These are phyloP conservation scores for Reticulitermes speratus DNA, from an alignment of 1,140 invertebrate genomes.

Conservation along the genomic window DNA sequence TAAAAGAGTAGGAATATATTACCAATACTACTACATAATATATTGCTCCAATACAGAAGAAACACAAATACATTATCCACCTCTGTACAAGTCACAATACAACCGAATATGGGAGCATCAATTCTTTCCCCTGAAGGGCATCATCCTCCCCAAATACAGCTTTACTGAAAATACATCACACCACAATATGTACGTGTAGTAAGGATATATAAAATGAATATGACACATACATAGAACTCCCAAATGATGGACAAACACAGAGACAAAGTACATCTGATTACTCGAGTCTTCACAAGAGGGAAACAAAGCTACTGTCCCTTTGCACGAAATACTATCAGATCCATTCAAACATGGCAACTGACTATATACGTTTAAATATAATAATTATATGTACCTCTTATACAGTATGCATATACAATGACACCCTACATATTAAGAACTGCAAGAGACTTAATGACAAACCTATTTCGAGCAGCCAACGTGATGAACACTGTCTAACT, in stretches of 20 bases:
- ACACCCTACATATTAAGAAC: neutral
- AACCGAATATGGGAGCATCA: neutral
- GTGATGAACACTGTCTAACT: neutral
- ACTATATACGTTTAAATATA: neutral
- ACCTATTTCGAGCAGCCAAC: neutral
- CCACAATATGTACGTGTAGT: neutral
- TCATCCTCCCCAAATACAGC: neutral
- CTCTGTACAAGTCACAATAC: conserved; percentile 12
- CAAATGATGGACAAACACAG: conserved; percentile 1
- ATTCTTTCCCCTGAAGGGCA: neutral
- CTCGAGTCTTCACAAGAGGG: neutral
- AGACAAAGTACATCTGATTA: conserved; percentile 7
- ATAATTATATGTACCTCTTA: neutral
- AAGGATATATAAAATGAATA: neutral
- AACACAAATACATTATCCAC: neutral
- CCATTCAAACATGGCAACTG: neutral
- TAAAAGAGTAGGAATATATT: neutral
- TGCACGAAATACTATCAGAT: neutral
- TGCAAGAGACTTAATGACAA: neutral
- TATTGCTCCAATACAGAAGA: conserved; percentile 2
- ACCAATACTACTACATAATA: neutral
- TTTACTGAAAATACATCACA: neutral
- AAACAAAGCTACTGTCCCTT: neutral
- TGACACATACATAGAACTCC: neutral
- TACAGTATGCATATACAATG: neutral